Percentiles rank a stretch among this genome's conserved stretches.
Conservation (phyloP, 2,888 invertebrate species). For the Polymixis flavicincta region DNA sequence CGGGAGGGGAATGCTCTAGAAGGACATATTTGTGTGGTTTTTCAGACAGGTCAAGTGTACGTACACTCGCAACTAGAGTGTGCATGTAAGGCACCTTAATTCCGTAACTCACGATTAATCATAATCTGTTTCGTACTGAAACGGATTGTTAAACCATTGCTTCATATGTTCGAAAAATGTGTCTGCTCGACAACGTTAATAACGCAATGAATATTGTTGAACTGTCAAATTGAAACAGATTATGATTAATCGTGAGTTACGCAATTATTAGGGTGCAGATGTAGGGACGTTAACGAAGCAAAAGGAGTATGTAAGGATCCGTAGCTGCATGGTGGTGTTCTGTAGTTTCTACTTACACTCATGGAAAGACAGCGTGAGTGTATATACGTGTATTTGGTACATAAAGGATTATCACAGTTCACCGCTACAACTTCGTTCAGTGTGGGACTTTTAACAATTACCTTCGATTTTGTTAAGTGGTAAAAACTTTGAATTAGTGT, state of each 20-base stretch:
- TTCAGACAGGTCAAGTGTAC: neutral
- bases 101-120: too few relatives aligned
- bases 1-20: too few relatives aligned
- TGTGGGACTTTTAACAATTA: slow-evolving; percentile 11
- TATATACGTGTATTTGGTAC: neutral
- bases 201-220: too few relatives aligned
- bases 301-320: neutral
- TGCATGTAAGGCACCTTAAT: too few relatives aligned
- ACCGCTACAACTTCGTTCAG: neutral
- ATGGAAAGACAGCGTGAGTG: neutral
- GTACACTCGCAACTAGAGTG: neutral
- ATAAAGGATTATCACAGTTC: neutral
- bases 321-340: neutral
- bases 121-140: too few relatives aligned
- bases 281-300: neutral
- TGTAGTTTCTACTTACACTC: too few relatives aligned
- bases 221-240: too few relatives aligned
- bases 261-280: too few relatives aligned
- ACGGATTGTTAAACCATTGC: too few relatives aligned
- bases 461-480: neutral
- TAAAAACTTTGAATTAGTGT: neutral
- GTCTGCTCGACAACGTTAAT: too few relatives aligned
- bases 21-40: neutral
- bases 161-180: too few relatives aligned
- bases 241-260: too few relatives aligned